A percentile compares a stretch with the other conserved stretches of the same genome.
These are phyloP conservation scores for Caenorhabditis angaria DNA, from an alignment of 2,888 invertebrate genomes.

Conservation along the genomic window DNA sequence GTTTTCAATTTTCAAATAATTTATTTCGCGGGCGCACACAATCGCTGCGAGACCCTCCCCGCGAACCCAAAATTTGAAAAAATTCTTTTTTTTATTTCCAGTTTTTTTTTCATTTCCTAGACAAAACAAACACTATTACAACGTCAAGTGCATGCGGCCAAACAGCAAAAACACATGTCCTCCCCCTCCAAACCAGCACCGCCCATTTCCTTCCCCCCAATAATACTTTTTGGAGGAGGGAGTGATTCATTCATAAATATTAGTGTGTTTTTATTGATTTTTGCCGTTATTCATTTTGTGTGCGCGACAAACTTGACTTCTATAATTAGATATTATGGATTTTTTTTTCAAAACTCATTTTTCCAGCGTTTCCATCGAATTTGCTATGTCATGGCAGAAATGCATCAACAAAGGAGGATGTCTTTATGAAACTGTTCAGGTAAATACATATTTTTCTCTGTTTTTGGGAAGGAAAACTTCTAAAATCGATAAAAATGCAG, in stretches of 20 bases:
- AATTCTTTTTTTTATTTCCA: too few species aligned
- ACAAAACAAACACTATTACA: not conserved
- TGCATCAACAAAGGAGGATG: constrained; percentile 47
- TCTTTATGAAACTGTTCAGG: constrained; percentile 40
- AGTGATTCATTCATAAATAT: too few species aligned
- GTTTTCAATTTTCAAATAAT: too few species aligned
- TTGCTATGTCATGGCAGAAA: constrained; percentile 38
- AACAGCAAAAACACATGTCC: not conserved
- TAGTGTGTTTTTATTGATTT: not conserved
- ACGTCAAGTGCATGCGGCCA: not conserved
- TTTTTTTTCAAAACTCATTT: constrained; percentile 5
- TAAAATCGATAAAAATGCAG: not conserved
- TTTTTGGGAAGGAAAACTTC: too few species aligned
- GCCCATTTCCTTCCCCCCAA: not conserved
- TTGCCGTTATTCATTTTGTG: not conserved
- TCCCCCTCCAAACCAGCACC: not conserved
- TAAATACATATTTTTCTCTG: not conserved
- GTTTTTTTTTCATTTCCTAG: too few species aligned
- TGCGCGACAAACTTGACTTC: too few species aligned
- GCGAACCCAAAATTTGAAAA: too few species aligned
- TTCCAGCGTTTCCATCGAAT: constrained; percentile 1
- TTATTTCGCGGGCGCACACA: too few species aligned
- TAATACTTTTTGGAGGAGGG: too few species aligned
- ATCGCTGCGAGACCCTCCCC: too few species aligned
- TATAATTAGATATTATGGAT: constrained; percentile 17